Conservation (phyloP, 2,797 vertebrate species). For the Danio choprae region DNA sequence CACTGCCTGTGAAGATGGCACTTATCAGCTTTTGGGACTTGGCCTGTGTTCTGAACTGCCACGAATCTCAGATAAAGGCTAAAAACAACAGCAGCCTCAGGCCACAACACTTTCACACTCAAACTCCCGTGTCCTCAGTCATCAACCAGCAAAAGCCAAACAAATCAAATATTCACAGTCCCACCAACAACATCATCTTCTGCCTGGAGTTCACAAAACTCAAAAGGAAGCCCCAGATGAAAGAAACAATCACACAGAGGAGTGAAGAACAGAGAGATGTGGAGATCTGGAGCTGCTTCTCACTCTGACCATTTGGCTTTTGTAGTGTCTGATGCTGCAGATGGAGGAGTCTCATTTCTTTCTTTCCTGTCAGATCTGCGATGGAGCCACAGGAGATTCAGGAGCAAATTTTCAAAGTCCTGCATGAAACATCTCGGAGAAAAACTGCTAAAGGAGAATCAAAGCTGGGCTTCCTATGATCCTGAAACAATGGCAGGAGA, state of each 20-base stretch:
- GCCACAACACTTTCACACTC: conserved; percentile 9
- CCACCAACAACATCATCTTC: conserved; percentile 3
- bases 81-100: conserved; percentile 38
- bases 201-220: conserved; percentile 36
- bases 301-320: background rate
- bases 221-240: conserved; percentile 42
- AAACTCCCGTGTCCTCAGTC: conserved; percentile 28
- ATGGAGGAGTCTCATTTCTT: background rate
- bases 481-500: conserved; percentile 49
- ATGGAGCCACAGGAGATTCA: conserved; percentile 21
- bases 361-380: conserved; percentile 15
- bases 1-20: background rate
- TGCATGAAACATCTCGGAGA: conserved; percentile 12
- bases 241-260: conserved; percentile 20
- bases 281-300: background rate
- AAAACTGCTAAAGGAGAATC: conserved; percentile 30
- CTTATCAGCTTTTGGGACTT: background rate
- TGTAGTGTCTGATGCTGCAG: conserved; percentile 31
- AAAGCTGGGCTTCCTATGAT: conserved; percentile 54
- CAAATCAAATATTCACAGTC: conserved; percentile 25
- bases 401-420: conserved; percentile 38
- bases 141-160: conserved; percentile 16
- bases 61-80: conserved; percentile 12
- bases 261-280: conserved; percentile 23
- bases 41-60: background rate